Conservation (phyloP, 2,113 vertebrate genomes). For the Dolichallabes microphthalmus region DNA sequence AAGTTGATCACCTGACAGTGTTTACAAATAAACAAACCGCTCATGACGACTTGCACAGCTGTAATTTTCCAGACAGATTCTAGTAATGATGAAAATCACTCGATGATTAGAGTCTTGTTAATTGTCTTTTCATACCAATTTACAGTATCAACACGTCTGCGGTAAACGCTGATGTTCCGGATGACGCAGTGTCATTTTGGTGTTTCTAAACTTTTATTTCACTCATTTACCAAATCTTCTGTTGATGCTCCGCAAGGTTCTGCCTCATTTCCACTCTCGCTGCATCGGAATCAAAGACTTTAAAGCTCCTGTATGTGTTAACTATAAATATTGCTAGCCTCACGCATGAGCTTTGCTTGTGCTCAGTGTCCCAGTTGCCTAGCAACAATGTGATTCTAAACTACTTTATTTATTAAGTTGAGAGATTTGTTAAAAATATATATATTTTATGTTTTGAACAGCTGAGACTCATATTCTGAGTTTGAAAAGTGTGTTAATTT, state of each 20-base stretch:
- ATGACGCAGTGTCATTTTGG: no score
- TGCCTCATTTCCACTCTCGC: neutral
- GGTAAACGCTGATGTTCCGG: no score
- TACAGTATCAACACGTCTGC: neutral
- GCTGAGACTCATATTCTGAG: no score
- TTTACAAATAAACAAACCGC: neutral
- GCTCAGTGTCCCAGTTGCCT: neutral
- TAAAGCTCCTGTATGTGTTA: neutral
- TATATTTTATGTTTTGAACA: no score
- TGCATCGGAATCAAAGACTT: neutral
- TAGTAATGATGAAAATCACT: neutral
- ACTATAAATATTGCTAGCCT: neutral
- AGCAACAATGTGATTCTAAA: neutral
- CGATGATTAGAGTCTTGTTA: neutral
- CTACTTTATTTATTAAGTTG: neutral
- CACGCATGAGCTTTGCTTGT: neutral
- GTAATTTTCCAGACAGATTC: neutral
- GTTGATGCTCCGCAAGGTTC: neutral
- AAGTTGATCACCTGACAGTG: neutral
- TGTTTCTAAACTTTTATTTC: neutral
- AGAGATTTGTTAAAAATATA: no score
- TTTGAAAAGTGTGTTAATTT: no score
- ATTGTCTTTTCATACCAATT: neutral
- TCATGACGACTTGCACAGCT: neutral
- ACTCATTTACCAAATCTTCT: neutral